Evolutionary conservation across 2,888 invertebrate genomes (phyloP), one percentile per base, ranked within the genome.

Genomic region (Tanytarsus gracilentus): DNA sequence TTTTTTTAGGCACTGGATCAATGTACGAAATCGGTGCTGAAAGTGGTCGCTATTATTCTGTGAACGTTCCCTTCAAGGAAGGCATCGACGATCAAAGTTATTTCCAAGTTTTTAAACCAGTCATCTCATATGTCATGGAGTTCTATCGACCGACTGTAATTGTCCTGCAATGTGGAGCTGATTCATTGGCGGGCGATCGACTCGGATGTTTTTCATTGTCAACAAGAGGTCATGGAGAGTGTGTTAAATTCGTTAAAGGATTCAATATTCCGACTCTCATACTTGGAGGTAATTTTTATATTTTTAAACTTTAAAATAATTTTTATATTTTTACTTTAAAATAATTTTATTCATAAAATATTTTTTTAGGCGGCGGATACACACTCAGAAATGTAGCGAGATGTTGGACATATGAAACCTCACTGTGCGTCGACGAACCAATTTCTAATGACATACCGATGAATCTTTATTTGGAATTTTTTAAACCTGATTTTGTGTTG

Each of bases 331-430:
- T 29, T 50, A 58, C 27, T 14, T 39, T 53, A 14, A 9, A 50
- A 16, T 59, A 39, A 18, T 26, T 61, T 39, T 29, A 4, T 50
- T 25, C 60, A 8, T 48, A 21, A 36, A 2, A 2, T 6, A 61
- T 75, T 77, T 29, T 33, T 61, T 65, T 64, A 44, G 29, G 40
- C 26, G 49, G 4, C 68, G 82, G 86, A 2, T 99, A 98, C 72
- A 99, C 97, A 0, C 76, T 97, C 23, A 79, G 95, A 26, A 99
- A 99, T 72, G 98, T 99, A 0, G 98, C 99, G 0, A 80, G 99
- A 4, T 98, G 97, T 72, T 99, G 99, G 99, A 96, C 98, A 0
- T 96, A 96, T 68, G 99, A 99, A 75, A 99, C 99, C 0, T 92
- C 97, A 0, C 75, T 99, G 0, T 75, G 98, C 2, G 83, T 97